Evolutionary conservation across 2,113 vertebrate genomes (phyloP), one percentile per base, ranked within the genome.

Genomic region (Peromyscus maniculatus): DNA sequence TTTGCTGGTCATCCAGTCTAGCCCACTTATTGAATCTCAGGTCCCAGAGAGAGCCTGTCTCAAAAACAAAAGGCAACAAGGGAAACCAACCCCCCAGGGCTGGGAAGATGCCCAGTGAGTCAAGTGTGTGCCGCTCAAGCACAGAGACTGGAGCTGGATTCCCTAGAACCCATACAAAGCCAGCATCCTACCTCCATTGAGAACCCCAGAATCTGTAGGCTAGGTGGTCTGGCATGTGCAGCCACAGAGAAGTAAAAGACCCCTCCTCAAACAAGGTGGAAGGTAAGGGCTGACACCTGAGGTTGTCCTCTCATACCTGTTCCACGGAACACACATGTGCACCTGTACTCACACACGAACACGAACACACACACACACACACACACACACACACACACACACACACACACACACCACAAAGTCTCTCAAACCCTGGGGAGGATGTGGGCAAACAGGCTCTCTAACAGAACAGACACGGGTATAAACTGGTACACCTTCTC

Each of bases 361-460:
- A 49, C 46, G n/a, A n/a, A 78, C 77, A 79, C 16, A 79, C 3
- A 28, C 24, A 49, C 46, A 49, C 46, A 49, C 46, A 49, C 46
- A 49, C 46, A 49, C 46, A 49, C 43, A 43, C 43, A 43, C 46
- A 49, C 46, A 49, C 46, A 49, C 46, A 49, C 46, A 49, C 46
- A 49, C 46, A 49, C 46, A 49, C 46, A 49, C 46, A 49, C 46
- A 49, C 16, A 43, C 74, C 31, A 26, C 72, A 66, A 36, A 94
- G 80, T 88, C 13, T 94, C 89, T 95, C 91, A 87, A 88, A 59
- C 55, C 39, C 6, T 21, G 46, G 82, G 78, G 55, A 95, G 66
- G 96, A 93, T 93, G 75, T 91, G 93, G 96, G 91, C 62, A 72
- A 91, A 52, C 43, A 95, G 59, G 66, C 72, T 31, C 16, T 80